phyloP scores from a whole-genome alignment of 2,888 invertebrate species.

The Augiades crinisus region DNA sequence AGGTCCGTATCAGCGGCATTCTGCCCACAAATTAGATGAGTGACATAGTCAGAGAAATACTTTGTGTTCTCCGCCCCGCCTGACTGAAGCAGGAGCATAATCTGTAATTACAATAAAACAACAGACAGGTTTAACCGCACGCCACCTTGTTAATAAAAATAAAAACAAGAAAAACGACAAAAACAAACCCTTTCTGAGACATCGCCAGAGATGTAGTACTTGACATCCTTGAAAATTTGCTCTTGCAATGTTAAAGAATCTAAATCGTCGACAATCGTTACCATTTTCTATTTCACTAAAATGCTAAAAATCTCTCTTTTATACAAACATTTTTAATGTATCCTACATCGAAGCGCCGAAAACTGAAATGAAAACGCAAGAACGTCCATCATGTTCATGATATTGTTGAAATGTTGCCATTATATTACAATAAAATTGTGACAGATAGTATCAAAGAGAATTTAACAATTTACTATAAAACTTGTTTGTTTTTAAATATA shows the following conservation, averaged over 20 bases:
- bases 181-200: slow-evolving; percentile 86
- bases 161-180: slow-evolving; percentile 50
- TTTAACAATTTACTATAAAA: no score
- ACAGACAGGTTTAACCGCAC: slow-evolving; percentile 45
- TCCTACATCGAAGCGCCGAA: slow-evolving; percentile 57
- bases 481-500: no score
- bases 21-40: slow-evolving; percentile 94
- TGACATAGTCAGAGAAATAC: slow-evolving; percentile 95
- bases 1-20: slow-evolving; percentile 93
- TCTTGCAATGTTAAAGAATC: slow-evolving; percentile 78
- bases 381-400: slow-evolving; percentile 67
- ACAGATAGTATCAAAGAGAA: no score
- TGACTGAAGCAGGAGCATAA: slow-evolving; percentile 88
- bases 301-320: slow-evolving; percentile 38
- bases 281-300: slow-evolving; percentile 62
- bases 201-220: slow-evolving; percentile 91
- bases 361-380: slow-evolving; percentile 46
- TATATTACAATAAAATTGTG: not conserved
- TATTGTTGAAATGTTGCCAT: slow-evolving; percentile 45
- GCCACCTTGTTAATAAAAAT: slow-evolving; percentile 47
- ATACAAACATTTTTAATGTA: slow-evolving; percentile 58
- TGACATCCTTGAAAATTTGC: slow-evolving; percentile 90
- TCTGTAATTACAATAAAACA: slow-evolving; percentile 78
- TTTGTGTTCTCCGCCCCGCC: slow-evolving; percentile 94
- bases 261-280: slow-evolving; percentile 78